phyloP scores from a whole-genome alignment of 2,888 invertebrate species.

The Drosophila subsilvestris region DNA sequence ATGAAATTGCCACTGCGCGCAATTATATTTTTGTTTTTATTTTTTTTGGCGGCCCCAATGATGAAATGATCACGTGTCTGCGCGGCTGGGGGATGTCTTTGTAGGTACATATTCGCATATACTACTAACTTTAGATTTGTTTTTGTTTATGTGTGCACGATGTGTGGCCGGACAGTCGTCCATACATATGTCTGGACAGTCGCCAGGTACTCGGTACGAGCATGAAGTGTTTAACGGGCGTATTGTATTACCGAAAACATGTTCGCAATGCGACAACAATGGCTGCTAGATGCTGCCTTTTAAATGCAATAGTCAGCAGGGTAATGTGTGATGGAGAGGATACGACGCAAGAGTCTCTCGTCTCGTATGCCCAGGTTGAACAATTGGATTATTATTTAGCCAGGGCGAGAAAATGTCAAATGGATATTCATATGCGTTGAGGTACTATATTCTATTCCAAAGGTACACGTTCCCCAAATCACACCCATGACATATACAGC shows the following conservation, averaged over 20 bases:
- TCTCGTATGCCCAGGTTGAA: background rate
- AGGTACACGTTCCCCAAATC: background rate
- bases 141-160: slow-evolving; percentile 34
- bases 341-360: slow-evolving; percentile 10
- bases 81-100: slow-evolving; percentile 6
- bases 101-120: background rate
- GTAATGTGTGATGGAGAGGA: slow-evolving; percentile 15
- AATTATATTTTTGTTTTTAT: slow-evolving; percentile 42
- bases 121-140: slow-evolving; percentile 18
- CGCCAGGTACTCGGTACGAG: slow-evolving; percentile 11
- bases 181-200: background rate
- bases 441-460: background rate
- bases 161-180: slow-evolving; percentile 35
- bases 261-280: slow-evolving; percentile 36
- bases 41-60: slow-evolving; percentile 39
- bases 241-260: slow-evolving; percentile 43
- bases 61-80: slow-evolving; percentile 56
- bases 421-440: background rate
- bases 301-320: slow-evolving; percentile 15
- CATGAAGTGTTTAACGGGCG: background rate
- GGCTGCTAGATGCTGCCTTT: slow-evolving; percentile 4
- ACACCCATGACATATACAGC: background rate
- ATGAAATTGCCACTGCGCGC: slow-evolving; percentile 30
- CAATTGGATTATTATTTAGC: background rate
- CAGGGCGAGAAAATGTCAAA: background rate